These are phyloP conservation scores for Ascidia mentula DNA, from an alignment of 23 tunicate genomes.

Conservation along the genomic window DNA sequence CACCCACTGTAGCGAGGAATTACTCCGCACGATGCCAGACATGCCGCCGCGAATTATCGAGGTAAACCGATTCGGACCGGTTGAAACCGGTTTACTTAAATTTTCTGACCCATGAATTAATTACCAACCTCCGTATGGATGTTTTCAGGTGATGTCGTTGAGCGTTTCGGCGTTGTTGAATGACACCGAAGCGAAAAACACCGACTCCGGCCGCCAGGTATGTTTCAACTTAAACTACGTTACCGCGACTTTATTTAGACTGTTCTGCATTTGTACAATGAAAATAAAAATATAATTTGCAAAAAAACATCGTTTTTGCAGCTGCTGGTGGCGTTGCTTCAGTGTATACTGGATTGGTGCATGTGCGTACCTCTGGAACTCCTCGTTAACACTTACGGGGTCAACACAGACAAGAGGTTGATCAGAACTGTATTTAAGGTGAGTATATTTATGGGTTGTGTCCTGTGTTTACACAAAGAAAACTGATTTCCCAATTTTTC, in stretches of 20 bases:
- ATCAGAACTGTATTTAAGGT: conserved; percentile 93
- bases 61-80: conserved; percentile 21
- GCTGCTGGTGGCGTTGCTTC: conserved; percentile 62
- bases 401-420: conserved; percentile 64
- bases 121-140: not conserved
- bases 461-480: too few relatives aligned
- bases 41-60: conserved; percentile 75
- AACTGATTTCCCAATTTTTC: too few relatives aligned
- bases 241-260: not conserved
- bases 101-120: too few relatives aligned
- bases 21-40: conserved; percentile 60
- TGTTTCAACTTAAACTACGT: not conserved
- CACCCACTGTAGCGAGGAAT: conserved; percentile 56
- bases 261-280: too few relatives aligned
- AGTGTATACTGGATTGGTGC: conserved; percentile 85
- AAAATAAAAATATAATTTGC: too few relatives aligned
- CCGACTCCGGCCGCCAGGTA: conserved; percentile 59
- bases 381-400: conserved; percentile 43
- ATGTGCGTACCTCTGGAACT: conserved; percentile 75
- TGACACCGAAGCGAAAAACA: conserved; percentile 56
- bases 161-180: conserved; percentile 64
- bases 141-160: conserved; percentile 66
- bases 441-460: too few relatives aligned
- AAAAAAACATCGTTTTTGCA: too few relatives aligned
- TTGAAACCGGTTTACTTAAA: too few relatives aligned